Conservation (phyloP, 1,140 invertebrate genomes). For the Halyomorpha halys region DNA sequence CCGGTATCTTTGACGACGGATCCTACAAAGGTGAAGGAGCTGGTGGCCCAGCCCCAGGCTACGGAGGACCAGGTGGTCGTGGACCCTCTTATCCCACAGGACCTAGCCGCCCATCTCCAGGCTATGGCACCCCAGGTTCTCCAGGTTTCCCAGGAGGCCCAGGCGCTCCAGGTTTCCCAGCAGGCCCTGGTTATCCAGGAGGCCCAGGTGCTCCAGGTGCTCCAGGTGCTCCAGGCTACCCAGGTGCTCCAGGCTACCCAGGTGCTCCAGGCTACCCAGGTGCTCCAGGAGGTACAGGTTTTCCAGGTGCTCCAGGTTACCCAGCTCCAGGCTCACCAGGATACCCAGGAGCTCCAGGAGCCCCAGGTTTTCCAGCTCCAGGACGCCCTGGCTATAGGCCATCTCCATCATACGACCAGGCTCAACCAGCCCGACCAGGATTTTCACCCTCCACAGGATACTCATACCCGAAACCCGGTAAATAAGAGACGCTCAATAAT, state of each 20-base stretch:
- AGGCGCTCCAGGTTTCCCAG: slow-evolving; percentile 1
- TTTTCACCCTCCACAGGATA: background rate
- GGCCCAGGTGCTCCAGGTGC: slow-evolving; percentile 20
- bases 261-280: background rate
- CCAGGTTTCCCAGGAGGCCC: background rate
- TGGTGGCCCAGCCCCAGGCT: slow-evolving; percentile 9
- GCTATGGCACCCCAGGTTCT: background rate
- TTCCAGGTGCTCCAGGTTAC: background rate
- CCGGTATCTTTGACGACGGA: slow-evolving; percentile 30
- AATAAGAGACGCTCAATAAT: slow-evolving; percentile 11
- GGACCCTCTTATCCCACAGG: slow-evolving; percentile 6
- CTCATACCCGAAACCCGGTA: slow-evolving; percentile 11
- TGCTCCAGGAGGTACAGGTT: background rate
- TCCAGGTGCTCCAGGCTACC: background rate
- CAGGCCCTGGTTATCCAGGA: slow-evolving; percentile 15
- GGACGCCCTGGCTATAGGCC: background rate
- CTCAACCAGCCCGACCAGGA: background rate
- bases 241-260: slow-evolving; percentile 10
- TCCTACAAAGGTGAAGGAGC: slow-evolving; percentile 25
- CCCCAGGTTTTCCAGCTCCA: background rate
- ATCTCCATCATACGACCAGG: background rate
- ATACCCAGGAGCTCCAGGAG: slow-evolving; percentile 17
- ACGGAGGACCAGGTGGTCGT: background rate
- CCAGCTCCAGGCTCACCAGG: background rate
- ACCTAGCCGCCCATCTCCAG: slow-evolving; percentile 22